Conservation (phyloP, 1,140 invertebrate species). For the Andrena cerasifolii region DNA sequence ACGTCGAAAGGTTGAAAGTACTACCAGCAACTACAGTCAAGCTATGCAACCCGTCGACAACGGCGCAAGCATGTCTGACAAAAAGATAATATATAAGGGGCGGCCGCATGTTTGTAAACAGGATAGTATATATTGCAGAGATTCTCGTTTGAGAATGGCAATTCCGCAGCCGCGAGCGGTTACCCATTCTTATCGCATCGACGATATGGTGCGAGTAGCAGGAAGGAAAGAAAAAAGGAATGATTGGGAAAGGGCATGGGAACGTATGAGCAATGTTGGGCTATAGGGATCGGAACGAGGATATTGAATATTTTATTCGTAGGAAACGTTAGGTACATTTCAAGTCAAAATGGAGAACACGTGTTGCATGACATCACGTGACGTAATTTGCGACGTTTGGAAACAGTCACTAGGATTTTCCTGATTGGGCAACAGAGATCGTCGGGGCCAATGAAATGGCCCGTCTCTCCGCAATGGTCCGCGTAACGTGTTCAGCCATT, state of each 20-base stretch:
- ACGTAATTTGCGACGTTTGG: constrained; percentile 66
- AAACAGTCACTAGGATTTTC: constrained; percentile 62
- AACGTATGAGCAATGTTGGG: neutral
- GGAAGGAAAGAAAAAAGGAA: neutral
- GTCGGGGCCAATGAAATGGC: constrained; percentile 62
- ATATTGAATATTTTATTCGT: constrained; percentile 3
- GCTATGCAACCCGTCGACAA: constrained; percentile 4
- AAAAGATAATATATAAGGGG: constrained; percentile 20
- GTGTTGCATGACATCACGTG: constrained; percentile 68
- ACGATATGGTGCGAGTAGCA: neutral
- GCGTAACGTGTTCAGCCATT: constrained; percentile 73
- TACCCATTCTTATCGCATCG: neutral
- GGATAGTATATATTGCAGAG: constrained; percentile 43
- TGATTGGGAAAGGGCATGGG: neutral
- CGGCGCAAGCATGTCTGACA: neutral
- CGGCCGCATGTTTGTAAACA: constrained; percentile 22
- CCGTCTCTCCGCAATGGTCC: constrained; percentile 73
- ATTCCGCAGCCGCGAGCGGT: neutral
- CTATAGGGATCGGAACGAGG: neutral
- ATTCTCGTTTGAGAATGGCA: constrained; percentile 10
- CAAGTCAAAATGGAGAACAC: constrained; percentile 64
- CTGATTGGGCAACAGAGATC: constrained; percentile 62
- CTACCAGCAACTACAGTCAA: neutral
- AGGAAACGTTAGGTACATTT: constrained; percentile 21
- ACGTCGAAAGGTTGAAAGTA: too few relatives aligned